phyloP scores from a whole-genome alignment of 2,113 vertebrate genomes.

The Mobula birostris region DNA sequence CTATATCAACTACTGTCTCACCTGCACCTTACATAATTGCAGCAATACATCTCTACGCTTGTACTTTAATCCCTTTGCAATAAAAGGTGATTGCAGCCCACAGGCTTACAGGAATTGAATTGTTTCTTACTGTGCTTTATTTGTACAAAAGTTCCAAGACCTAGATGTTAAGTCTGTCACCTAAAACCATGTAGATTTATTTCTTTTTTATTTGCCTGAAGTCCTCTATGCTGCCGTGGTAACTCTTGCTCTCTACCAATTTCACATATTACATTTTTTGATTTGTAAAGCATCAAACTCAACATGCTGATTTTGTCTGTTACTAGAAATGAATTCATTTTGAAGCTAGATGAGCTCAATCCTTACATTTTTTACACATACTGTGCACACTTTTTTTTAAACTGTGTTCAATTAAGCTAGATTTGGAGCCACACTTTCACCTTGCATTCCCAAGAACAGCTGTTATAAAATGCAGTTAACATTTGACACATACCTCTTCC shows the following conservation, averaged over 20 bases:
- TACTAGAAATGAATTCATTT: not conserved
- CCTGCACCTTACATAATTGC: no score
- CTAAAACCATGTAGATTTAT: conserved; percentile 22
- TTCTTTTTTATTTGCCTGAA: not conserved
- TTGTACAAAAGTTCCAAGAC: not conserved
- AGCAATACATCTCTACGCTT: no score
- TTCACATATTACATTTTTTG: not conserved
- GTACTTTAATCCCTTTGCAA: no score
- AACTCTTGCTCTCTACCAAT: not conserved
- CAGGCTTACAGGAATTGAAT: not conserved
- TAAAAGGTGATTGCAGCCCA: not conserved
- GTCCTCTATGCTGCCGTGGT: not conserved
- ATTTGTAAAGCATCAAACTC: not conserved
- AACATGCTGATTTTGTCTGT: not conserved
- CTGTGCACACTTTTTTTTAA: not conserved
- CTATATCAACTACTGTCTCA: no score
- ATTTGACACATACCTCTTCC: not conserved
- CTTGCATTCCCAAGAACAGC: not conserved
- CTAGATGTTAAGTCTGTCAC: no score
- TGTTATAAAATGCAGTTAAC: not conserved
- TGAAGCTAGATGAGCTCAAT: not conserved
- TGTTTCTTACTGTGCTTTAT: not conserved
- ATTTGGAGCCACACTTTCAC: not conserved
- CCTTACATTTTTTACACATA: not conserved
- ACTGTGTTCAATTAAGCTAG: not conserved